Evolutionary conservation across 2,888 invertebrate genomes (phyloP), one percentile per base, ranked within the genome.

Genomic region (Phortica magna): DNA sequence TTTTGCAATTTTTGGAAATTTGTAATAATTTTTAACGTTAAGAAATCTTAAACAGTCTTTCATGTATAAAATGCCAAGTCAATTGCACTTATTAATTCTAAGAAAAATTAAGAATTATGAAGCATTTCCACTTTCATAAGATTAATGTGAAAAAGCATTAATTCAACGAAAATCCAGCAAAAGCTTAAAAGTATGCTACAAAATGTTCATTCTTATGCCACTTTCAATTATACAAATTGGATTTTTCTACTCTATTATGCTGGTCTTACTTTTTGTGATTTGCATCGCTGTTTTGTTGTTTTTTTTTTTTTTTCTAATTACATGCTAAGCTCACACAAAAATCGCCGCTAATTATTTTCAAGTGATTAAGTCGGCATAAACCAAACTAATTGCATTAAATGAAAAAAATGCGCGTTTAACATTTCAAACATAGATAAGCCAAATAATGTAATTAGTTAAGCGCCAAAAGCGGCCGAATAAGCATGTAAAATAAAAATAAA

Each of bases 321-420:
- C 68, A 43, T 19, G 48, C 48, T 43, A 68, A 43, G n/a, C 48
- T 17, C 42, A 43, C 19, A 48, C 48, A 22, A 31, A 31, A 53
- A 39, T n/a, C 48, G 7, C 43, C 61, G 41, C 43, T 64, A 65
- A 64, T 39, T 65, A 65, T 4, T 74, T 74, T 31, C 65, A 12
- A 31, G 43, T 53, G 65, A 65, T 74, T 74, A 53, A 53, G 43
- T 74, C 53, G n/a, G 19, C 9, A 48, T 53, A n/a, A 64, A 48
- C 19, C 59, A 73, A 31, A 14, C 57, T 42, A 67, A 42, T 67
- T 67, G 14, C n/a, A 42, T 67, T 67, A 67, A 48, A 48, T 14
- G 9, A 48, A 48, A 61, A 59, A 61, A 61, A 9, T 61, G 61
- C 7, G 17, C 39, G 39, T 43, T 43, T 19, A 17, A 68, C n/a